A percentile compares a stretch with the other conserved stretches of the same genome.
Evolutionary conservation across 2,888 invertebrate species (phyloP).

Genomic region (Hirtodrosophila alboralis): DNA sequence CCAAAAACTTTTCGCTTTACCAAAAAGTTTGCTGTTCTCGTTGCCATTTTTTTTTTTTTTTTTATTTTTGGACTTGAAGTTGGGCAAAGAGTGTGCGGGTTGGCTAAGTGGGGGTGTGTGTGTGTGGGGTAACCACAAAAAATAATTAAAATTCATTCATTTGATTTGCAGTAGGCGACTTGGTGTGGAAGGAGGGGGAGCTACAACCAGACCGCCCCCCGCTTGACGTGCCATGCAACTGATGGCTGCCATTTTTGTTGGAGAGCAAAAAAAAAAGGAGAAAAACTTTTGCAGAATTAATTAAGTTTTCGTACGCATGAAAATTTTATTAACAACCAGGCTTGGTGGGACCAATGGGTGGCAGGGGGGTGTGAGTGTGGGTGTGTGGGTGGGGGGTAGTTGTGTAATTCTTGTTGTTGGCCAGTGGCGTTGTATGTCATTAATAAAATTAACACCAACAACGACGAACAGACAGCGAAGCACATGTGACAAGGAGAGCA

Average conservation of each 20-base stretch:
- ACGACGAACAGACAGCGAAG: slow-evolving; percentile 75
- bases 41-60: slow-evolving; percentile 5
- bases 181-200: slow-evolving; percentile 17
- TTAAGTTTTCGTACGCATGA: slow-evolving; percentile 76
- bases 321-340: slow-evolving; percentile 60
- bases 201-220: background rate
- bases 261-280: background rate
- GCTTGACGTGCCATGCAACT: slow-evolving; percentile 8
- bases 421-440: slow-evolving; percentile 79
- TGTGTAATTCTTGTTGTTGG: slow-evolving; percentile 23
- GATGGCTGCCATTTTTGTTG: slow-evolving; percentile 61
- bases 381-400: background rate
- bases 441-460: slow-evolving; percentile 84
- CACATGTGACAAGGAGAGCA: slow-evolving; percentile 43
- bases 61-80: background rate
- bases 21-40: slow-evolving; percentile 41
- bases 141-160: slow-evolving; percentile 79
- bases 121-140: slow-evolving; percentile 47
- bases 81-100: background rate
- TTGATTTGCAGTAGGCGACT: slow-evolving; percentile 60
- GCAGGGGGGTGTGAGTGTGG: background rate
- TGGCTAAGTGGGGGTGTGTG: background rate
- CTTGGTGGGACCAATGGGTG: too few relatives aligned
- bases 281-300: slow-evolving; percentile 71
- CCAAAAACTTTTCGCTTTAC: slow-evolving; percentile 56